Base-by-base conservation (phyloP, 2,888 invertebrate species). In the Microctonus brassicae region DNA sequence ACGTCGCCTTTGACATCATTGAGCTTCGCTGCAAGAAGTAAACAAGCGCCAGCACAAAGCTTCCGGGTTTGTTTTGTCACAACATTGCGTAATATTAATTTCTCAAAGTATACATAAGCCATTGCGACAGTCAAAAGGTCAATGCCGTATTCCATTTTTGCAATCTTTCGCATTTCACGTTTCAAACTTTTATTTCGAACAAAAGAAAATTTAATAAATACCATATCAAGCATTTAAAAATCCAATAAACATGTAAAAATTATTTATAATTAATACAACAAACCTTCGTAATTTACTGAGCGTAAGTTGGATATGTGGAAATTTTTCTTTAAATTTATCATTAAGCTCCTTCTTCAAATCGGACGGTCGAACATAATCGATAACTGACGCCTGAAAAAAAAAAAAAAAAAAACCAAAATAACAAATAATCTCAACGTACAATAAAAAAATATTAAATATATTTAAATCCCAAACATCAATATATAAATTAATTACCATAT, bases 41-140 rank as follows among this genome's bases (percentile, higher is more conserved):
- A 90, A 87, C 98, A 97, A 13, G 98, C 97, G 52, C 97, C 98
- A 17, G 98, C 98, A 86, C 97, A 97, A 72, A 97, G 89, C 88
- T 98, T 99, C 58, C 99, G 91, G 86, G 99, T 99, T 84, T 93
- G 94, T 88, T 99, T 99, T 83, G 97, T 97, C 64, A 99, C 96
- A 73, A 97, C 89, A 84, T 95, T 94, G 77, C 95, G 94, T 64
- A 98, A 90, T 79, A 99, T 97, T 68, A 99, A 90, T 87, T 97
- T 97, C 88, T 99, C 99, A 88, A 98, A 99, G 89, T 97, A 99
- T n/a, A 98, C 98, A 85, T 97, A 98, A 0, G 98, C 95, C 87
- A 97, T 97, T 20, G 99, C 98, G 20, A 99, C 95, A 0, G 97
- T 97, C 74, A 98, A 89, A 73, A 97, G 89, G 89, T 99, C 98